phyloP scores from a whole-genome alignment of 1,140 invertebrate species.

The Vanessa tameamea region DNA sequence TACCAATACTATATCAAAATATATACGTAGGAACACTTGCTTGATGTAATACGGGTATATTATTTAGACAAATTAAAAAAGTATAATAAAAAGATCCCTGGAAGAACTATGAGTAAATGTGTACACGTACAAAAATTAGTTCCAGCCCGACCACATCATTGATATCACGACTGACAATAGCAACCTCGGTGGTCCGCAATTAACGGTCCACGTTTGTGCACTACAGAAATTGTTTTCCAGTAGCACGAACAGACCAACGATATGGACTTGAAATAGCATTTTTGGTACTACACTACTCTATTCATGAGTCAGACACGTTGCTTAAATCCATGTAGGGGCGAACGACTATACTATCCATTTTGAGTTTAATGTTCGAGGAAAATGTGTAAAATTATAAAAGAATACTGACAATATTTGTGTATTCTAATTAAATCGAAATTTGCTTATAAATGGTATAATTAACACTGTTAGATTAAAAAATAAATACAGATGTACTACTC shows the following conservation, averaged over 20 bases:
- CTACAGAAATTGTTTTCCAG: slow-evolving; percentile 34
- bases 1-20: not conserved
- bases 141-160: slow-evolving; percentile 35
- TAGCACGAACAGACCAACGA: slow-evolving; percentile 14
- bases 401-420: too few species aligned
- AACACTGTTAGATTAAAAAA: too few species aligned
- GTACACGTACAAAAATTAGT: slow-evolving; percentile 41
- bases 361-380: too few species aligned
- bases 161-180: slow-evolving; percentile 40
- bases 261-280: slow-evolving; percentile 24
- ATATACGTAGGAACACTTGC: not conserved
- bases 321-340: too few species aligned
- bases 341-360: too few species aligned
- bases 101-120: slow-evolving; percentile 34
- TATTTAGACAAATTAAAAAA: not conserved
- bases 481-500: too few species aligned
- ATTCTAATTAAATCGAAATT: too few species aligned
- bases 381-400: too few species aligned
- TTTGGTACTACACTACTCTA: slow-evolving; percentile 6
- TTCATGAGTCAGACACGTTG: slow-evolving; percentile 2
- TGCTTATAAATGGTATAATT: too few species aligned
- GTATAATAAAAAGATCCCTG: slow-evolving; percentile 27
- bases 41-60: not conserved
- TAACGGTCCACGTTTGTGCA: slow-evolving; percentile 40
- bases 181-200: slow-evolving; percentile 39